Base-by-base conservation (phyloP, 1,140 invertebrate species). In the Drosophila lini region DNA sequence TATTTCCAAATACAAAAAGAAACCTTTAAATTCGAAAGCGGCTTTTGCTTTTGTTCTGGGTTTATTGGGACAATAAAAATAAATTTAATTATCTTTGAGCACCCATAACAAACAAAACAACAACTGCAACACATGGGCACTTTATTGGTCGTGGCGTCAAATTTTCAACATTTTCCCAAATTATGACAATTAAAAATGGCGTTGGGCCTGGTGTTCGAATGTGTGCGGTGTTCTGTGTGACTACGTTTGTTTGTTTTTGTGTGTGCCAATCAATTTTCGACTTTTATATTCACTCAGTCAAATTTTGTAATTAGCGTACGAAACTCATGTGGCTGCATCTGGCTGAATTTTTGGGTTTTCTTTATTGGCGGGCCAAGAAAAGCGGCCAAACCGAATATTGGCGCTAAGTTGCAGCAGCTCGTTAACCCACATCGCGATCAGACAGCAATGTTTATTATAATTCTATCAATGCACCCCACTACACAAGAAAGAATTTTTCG, bases 211-310 rank as follows among this genome's bases (percentile, higher is more conserved):
- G 16, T 15, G 15, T 41, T 15, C 15, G 8, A 10, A 4, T 38
- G 44, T 52, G 40, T 42, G 45, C 40, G 19, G 1, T 1, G 2
- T 22, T 22, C 5, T 28, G 25, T 28, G 40, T 60, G 55, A 59
- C 13, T 41, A 60, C 60, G 60, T 52, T 74, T 73, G 57, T 68
- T 68, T 78, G 55, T 74, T 68, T 80, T 52, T 69, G 78, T 86
- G 75, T 85, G 76, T 83, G 82, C 82, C 83, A 88, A 86, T 86
- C 83, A 89, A 83, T 88, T 69, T 88, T 77, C 78, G 84, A 89
- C 83, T 86, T 88, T 88, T 88, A 86, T 86, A 82, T 88, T 83
- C 84, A 88, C 83, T 86, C 80, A 86, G 71, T 86, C 83, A 86
- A 83, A 67, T 74, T 62, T 76, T 69, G 75, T 82, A 86, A 86